phyloP scores from a whole-genome alignment of 2,113 vertebrate species.

The Dasyornis broadbenti region DNA sequence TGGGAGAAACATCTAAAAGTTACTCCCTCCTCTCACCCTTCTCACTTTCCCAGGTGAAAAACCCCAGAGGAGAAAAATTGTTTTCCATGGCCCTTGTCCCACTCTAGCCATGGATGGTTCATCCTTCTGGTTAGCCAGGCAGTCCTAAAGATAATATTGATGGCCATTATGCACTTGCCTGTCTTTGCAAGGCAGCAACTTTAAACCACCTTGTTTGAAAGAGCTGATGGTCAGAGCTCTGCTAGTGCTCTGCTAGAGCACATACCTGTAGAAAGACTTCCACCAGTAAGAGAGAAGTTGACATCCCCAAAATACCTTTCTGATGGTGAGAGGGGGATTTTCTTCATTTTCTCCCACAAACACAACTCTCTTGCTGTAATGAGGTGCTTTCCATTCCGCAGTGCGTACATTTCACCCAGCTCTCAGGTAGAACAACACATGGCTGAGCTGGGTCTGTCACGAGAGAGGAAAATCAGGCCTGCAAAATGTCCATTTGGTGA shows the following conservation, averaged over 20 bases:
- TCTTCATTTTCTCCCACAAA: not conserved
- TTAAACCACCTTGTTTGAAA: not conserved
- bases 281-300: not conserved
- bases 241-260: not conserved
- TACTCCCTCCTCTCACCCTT: not conserved
- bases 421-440: fast-evolving
- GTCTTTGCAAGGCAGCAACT: not conserved
- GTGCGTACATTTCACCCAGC: fast-evolving
- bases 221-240: not conserved
- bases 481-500: not conserved
- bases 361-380: not conserved
- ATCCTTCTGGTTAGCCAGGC: not conserved
- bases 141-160: not conserved
- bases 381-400: not conserved
- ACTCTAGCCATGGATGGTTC: not conserved
- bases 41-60: not conserved
- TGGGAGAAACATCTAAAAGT: not conserved
- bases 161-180: not conserved
- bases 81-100: not conserved
- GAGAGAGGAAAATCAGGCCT: not conserved
- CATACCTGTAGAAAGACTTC: not conserved
- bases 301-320: not conserved
- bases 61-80: not conserved
- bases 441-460: not conserved
- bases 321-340: fast-evolving